Percentiles rank a stretch among this genome's conserved stretches.
Evolutionary conservation across 1,140 invertebrate genomes (phyloP).

Genomic region (Calephelis nemesis): DNA sequence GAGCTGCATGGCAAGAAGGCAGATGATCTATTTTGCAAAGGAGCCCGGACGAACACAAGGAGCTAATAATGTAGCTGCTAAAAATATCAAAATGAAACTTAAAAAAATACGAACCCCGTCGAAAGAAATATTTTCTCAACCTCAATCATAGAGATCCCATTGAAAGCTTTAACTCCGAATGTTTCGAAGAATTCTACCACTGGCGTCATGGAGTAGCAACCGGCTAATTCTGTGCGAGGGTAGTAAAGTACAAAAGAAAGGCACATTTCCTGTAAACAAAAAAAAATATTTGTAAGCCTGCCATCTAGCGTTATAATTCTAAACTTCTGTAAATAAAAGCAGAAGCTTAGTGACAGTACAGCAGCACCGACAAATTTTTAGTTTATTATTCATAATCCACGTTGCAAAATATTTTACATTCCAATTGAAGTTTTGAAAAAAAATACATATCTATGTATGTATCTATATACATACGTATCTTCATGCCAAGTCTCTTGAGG

Average conservation of each 20-base stretch:
- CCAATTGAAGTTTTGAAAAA: too few species aligned
- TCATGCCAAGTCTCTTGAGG: too few species aligned
- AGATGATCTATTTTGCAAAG: too few species aligned
- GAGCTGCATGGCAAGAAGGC: too few species aligned
- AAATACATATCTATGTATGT: too few species aligned
- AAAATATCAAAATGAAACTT: not conserved
- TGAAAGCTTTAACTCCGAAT: conserved; percentile 88
- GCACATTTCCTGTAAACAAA: conserved; percentile 86
- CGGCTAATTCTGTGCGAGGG: conserved; percentile 86
- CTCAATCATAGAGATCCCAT: conserved; percentile 84
- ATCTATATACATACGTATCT: too few species aligned
- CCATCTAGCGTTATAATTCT: not conserved
- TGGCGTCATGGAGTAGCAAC: conserved; percentile 91
- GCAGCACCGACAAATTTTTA: too few species aligned
- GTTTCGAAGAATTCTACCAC: conserved; percentile 89
- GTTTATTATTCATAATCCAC: too few species aligned
- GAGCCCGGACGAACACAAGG: too few species aligned
- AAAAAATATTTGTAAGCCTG: not conserved
- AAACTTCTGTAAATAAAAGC: not conserved
- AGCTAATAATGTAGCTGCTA: not conserved
- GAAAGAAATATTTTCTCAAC: conserved; percentile 87
- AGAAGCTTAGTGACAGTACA: too few species aligned
- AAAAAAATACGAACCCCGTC: conserved; percentile 78
- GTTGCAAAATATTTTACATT: too few species aligned
- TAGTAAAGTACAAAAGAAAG: conserved; percentile 91